Evolutionary conservation across 30 jellyfish, hydroid and myxozoan species (phyloP).

Genomic region (Mastigias papua): DNA sequence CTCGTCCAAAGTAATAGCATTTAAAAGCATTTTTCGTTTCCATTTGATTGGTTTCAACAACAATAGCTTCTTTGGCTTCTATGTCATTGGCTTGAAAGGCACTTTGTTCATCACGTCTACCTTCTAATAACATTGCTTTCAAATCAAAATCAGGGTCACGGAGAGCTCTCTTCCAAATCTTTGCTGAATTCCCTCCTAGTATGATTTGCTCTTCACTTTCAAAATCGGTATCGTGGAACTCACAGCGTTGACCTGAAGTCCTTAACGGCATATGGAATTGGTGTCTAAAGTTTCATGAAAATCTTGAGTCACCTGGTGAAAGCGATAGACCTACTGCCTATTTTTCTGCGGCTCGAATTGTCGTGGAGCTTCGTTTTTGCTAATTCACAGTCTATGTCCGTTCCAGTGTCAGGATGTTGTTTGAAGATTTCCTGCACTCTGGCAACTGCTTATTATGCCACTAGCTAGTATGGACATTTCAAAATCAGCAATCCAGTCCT

Average conservation of each 20-base stretch:
- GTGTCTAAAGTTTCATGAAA: conserved; percentile 15
- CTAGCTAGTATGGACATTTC: neutral
- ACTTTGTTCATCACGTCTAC: conserved; percentile 14
- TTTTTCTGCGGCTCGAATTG: neutral
- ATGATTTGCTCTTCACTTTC: conserved; percentile 32
- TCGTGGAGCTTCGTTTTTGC: neutral
- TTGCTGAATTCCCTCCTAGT: conserved; percentile 7
- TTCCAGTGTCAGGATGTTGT: neutral
- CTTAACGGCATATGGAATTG: conserved; percentile 34
- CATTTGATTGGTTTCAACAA: neutral
- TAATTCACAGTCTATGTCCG: neutral
- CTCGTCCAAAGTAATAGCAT: conserved; percentile 10
- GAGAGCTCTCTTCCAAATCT: neutral
- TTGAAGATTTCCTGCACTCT: neutral
- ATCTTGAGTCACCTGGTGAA: neutral
- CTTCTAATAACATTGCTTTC: conserved; percentile 7
- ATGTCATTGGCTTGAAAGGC: conserved; percentile 33
- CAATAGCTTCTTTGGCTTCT: conserved; percentile 21
- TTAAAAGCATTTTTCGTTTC: neutral
- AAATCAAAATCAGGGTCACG: neutral
- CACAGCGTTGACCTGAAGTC: conserved; percentile 25
- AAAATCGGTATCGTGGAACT: conserved; percentile 6
- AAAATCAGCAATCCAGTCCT: neutral
- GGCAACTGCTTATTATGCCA: neutral
- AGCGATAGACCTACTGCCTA: neutral